Evolutionary conservation across 2,113 vertebrate species (phyloP).

Genomic region (Octodon degus): DNA sequence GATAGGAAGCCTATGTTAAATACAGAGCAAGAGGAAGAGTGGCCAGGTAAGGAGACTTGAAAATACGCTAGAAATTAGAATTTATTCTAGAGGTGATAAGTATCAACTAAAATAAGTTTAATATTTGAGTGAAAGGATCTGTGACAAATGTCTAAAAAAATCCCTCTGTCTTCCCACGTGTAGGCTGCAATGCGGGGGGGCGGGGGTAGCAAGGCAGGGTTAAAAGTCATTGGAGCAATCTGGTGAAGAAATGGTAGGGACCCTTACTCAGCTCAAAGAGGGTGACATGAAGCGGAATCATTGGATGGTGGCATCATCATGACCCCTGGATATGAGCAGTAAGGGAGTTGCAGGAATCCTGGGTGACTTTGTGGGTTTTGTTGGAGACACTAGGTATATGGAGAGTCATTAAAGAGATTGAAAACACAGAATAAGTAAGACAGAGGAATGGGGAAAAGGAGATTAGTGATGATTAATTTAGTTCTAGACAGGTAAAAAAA

Average conservation of each 20-base stretch:
- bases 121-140: not conserved
- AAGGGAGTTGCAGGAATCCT: not conserved
- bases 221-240: not conserved
- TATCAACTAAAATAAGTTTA: not conserved
- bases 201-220: not conserved
- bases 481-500: not conserved
- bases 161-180: not conserved
- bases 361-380: not conserved
- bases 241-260: not conserved
- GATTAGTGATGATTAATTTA: not conserved
- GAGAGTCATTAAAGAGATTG: not conserved
- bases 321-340: not conserved
- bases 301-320: not conserved
- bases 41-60: not conserved
- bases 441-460: not conserved
- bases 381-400: not conserved
- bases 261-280: not conserved
- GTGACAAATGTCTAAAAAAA: not conserved
- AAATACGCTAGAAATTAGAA: constrained; percentile 15
- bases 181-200: not conserved
- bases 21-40: not conserved
- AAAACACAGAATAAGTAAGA: not conserved
- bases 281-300: not conserved
- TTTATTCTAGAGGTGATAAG: not conserved
- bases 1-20: not conserved